phyloP scores from a whole-genome alignment of 1,140 invertebrate genomes.

The Hylyphantes graminicola region DNA sequence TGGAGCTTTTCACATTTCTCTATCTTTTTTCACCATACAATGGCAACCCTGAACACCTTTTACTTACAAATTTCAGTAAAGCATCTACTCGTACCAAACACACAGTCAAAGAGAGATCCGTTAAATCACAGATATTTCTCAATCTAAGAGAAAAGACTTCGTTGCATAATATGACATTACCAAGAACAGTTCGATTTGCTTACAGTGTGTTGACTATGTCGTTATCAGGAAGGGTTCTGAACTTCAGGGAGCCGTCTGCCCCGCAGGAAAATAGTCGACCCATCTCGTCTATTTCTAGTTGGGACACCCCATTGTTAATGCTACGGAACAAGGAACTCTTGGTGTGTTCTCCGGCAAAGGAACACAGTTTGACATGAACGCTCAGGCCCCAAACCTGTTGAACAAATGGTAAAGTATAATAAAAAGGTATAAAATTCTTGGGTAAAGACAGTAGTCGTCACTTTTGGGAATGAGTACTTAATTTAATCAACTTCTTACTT shows the following conservation, averaged over 20 bases:
- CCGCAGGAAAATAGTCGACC: conserved; percentile 96
- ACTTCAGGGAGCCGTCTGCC: conserved; percentile 98
- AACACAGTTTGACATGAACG: conserved; percentile 85
- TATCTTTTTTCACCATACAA: too few relatives aligned
- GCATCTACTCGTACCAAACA: conserved; percentile 40
- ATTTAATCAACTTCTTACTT: too few relatives aligned
- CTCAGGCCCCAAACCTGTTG: conserved; percentile 91
- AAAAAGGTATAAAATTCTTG: too few relatives aligned
- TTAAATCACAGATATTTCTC: conserved; percentile 52
- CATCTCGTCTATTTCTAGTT: conserved; percentile 88
- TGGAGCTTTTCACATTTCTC: too few relatives aligned
- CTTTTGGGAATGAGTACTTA: too few relatives aligned
- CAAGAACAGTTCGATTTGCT: conserved; percentile 2
- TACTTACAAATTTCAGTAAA: conserved; percentile 43
- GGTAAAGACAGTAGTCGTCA: too few relatives aligned
- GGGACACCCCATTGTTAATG: conserved; percentile 95
- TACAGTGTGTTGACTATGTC: conserved; percentile 64
- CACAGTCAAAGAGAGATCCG: conserved; percentile 45
- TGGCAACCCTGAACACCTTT: too few relatives aligned
- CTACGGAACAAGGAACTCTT: conserved; percentile 93
- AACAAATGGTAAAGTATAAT: not conserved
- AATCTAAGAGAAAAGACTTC: conserved; percentile 40
- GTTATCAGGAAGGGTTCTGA: conserved; percentile 85
- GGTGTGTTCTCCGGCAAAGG: conserved; percentile 90
- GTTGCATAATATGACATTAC: conserved; percentile 41